These are phyloP conservation scores for Scaptomyza caliginosa DNA, from an alignment of 2,888 invertebrate genomes.

Conservation along the genomic window DNA sequence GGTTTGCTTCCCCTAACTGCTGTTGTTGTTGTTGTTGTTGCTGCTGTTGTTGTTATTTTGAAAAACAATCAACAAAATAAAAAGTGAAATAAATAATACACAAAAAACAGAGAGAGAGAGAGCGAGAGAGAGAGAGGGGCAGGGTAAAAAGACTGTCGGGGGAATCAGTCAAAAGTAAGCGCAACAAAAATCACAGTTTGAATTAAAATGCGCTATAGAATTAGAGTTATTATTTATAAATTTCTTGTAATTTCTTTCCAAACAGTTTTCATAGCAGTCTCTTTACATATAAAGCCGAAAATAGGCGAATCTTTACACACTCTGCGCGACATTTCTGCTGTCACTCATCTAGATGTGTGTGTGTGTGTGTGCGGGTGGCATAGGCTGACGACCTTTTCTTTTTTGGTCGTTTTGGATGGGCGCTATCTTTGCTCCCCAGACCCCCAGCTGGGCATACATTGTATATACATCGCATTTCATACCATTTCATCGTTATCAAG, in stretches of 20 bases:
- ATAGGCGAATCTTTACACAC: conserved; percentile 42
- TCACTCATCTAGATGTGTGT: conserved; percentile 47
- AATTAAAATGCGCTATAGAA: conserved; percentile 49
- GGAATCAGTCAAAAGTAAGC: conserved; percentile 16
- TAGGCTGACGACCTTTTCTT: conserved; percentile 43
- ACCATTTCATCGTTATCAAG: conserved; percentile 70
- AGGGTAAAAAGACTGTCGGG: conserved; percentile 20
- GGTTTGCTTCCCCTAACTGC: conserved; percentile 25
- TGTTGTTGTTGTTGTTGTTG: conserved; percentile 36
- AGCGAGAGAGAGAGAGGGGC: conserved; percentile 12
- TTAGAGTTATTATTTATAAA: too few species aligned
- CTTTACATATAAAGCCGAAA: not conserved
- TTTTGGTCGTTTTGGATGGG: not conserved
- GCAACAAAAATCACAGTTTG: conserved; percentile 25
- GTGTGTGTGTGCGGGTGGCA: conserved; percentile 25
- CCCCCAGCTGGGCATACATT: conserved; percentile 26
- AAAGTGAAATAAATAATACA: conserved; percentile 62
- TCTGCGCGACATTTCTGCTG: conserved; percentile 55
- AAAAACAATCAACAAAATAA: conserved; percentile 75
- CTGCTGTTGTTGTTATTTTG: conserved; percentile 55
- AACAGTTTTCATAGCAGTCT: not conserved
- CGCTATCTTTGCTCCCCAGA: conserved; percentile 20
- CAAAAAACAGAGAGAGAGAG: conserved; percentile 46
- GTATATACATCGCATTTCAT: conserved; percentile 44
- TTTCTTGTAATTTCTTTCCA: too few species aligned